These are phyloP conservation scores for Cryptotis parvus DNA, from an alignment of 2,113 vertebrate species.

Conservation along the genomic window DNA sequence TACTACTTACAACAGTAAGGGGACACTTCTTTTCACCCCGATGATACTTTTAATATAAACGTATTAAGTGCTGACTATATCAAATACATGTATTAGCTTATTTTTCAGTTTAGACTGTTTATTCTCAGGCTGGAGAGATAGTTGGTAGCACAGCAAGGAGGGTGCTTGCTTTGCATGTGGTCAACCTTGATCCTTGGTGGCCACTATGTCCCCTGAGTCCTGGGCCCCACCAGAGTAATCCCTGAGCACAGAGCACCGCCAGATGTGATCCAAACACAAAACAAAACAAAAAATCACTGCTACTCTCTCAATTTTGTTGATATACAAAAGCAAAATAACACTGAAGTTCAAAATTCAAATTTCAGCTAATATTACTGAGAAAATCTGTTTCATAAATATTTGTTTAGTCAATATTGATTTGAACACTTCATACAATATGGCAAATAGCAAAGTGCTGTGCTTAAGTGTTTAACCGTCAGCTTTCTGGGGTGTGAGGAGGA, in stretches of 20 bases:
- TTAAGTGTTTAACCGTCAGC: slow-evolving; percentile 36
- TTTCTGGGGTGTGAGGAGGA: slow-evolving; percentile 18
- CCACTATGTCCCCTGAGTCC: too few relatives aligned
- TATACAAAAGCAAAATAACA: slow-evolving; percentile 29
- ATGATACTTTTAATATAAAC: slow-evolving; percentile 36
- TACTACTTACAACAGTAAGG: slow-evolving; percentile 25
- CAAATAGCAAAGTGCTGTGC: background rate
- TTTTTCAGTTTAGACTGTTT: slow-evolving; percentile 15
- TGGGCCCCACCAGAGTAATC: too few relatives aligned
- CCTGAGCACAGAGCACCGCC: too few relatives aligned
- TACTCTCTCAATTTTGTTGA: slow-evolving; percentile 33
- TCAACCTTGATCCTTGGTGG: too few relatives aligned
- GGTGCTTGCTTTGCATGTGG: too few relatives aligned
- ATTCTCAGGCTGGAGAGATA: background rate
- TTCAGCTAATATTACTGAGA: slow-evolving; percentile 35
- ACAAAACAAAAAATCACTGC: background rate
- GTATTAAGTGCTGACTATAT: background rate
- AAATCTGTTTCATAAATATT: slow-evolving; percentile 44
- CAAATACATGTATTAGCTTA: slow-evolving; percentile 29
- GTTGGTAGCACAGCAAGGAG: background rate
- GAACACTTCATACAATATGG: background rate
- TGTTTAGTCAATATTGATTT: background rate
- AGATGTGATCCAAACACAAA: too few relatives aligned
- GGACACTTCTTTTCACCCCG: background rate
- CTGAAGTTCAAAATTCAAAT: slow-evolving; percentile 35